Evolutionary conservation across 2,113 vertebrate genomes (phyloP).

Genomic region (Orientallactaga bullata): DNA sequence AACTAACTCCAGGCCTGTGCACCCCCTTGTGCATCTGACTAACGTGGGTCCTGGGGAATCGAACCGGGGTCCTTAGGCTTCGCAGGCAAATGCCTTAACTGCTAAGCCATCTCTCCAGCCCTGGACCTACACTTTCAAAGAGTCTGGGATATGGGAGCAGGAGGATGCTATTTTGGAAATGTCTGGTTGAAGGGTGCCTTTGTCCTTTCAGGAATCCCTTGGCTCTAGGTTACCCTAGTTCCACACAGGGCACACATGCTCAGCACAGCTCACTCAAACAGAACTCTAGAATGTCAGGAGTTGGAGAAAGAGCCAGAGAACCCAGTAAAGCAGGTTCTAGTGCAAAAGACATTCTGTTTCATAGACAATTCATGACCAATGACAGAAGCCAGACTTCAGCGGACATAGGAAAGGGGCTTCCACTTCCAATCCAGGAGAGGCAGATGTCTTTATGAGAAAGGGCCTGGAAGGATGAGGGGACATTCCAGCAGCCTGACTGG

Average conservation of each 20-base stretch:
- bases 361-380: background rate
- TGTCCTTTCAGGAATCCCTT: no score
- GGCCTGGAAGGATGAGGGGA: background rate
- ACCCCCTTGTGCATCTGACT: no score
- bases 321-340: background rate
- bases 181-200: background rate
- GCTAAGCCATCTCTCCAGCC: no score
- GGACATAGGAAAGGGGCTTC: background rate
- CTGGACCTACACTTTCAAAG: background rate
- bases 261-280: background rate
- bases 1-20: no score
- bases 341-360: background rate
- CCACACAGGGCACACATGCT: background rate
- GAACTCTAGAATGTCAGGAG: background rate
- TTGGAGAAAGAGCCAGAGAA: background rate
- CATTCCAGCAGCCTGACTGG: background rate
- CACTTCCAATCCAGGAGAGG: background rate
- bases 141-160: background rate
- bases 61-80: no score
- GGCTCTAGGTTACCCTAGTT: background rate
- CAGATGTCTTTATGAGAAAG: background rate
- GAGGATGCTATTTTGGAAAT: background rate
- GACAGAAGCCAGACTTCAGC: background rate
- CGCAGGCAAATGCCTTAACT: no score
- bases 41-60: no score